A percentile compares a stretch with the other conserved stretches of the same genome.
Conservation (phyloP, 2,113 vertebrate species). For the Synodontis membranacea region DNA sequence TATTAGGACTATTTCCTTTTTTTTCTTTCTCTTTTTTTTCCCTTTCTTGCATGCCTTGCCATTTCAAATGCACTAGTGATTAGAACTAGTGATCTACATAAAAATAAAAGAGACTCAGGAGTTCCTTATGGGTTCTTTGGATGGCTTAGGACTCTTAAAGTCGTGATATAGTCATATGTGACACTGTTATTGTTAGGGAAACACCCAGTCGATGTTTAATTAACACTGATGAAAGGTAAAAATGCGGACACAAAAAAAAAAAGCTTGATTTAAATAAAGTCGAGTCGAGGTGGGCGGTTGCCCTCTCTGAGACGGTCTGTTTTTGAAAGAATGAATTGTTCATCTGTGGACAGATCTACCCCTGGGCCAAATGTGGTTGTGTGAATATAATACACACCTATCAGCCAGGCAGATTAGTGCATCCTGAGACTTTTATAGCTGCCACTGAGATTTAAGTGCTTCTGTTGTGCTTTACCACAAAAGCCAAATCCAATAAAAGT, state of each 20-base stretch:
- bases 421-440: slow-evolving; percentile 2
- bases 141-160: not conserved
- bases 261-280: not conserved
- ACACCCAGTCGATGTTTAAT: not conserved
- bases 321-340: not conserved
- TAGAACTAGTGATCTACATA: not conserved
- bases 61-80: not conserved
- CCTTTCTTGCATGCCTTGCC: not conserved
- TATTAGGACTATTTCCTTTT: not conserved
- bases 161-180: not conserved
- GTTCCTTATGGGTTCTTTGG: not conserved
- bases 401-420: slow-evolving; percentile 1
- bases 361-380: not conserved
- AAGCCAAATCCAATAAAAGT: not conserved
- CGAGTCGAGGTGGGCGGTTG: not conserved
- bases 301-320: not conserved
- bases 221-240: too few species aligned
- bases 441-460: slow-evolving; percentile 8
- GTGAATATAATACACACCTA: slow-evolving; percentile 14
- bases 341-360: not conserved
- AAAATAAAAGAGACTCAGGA: not conserved
- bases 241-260: not conserved
- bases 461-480: slow-evolving; percentile 16
- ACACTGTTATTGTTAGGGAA: not conserved
- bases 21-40: not conserved